These are phyloP conservation scores for Periophthalmus modestus DNA, from an alignment of 2,113 vertebrate species.

Conservation along the genomic window DNA sequence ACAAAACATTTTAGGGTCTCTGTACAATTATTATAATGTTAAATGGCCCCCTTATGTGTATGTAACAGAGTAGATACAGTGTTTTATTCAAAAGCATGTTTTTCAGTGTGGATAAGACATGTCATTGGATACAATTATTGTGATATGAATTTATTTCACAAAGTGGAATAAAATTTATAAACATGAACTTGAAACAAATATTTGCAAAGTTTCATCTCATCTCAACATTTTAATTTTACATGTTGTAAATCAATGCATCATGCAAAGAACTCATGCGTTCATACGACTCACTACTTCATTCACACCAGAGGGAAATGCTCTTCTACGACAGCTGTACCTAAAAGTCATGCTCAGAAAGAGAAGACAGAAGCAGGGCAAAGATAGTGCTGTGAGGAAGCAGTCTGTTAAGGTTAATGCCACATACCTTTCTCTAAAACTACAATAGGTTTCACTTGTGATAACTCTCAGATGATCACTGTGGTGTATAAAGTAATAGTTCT, in stretches of 20 bases:
- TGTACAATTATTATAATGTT: no score
- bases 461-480: not conserved
- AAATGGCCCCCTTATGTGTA: no score
- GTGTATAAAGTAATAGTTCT: conserved; percentile 16
- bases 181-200: no score
- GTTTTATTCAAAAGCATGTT: no score
- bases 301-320: conserved; percentile 4
- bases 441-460: not conserved
- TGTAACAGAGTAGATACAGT: no score
- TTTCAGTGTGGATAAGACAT: no score
- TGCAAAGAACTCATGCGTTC: conserved; percentile 37
- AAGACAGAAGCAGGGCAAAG: conserved; percentile 6
- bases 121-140: no score
- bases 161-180: no score
- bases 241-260: conserved; percentile 7
- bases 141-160: no score
- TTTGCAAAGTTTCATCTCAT: not conserved
- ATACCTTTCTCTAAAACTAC: conserved; percentile 15
- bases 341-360: conserved; percentile 30
- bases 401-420: not conserved
- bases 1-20: no score
- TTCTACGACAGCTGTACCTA: not conserved
- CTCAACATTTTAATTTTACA: not conserved
- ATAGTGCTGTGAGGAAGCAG: not conserved
- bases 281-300: conserved; percentile 7